phyloP scores from a whole-genome alignment of 1,140 invertebrate genomes.

The Subanguina moxae region DNA sequence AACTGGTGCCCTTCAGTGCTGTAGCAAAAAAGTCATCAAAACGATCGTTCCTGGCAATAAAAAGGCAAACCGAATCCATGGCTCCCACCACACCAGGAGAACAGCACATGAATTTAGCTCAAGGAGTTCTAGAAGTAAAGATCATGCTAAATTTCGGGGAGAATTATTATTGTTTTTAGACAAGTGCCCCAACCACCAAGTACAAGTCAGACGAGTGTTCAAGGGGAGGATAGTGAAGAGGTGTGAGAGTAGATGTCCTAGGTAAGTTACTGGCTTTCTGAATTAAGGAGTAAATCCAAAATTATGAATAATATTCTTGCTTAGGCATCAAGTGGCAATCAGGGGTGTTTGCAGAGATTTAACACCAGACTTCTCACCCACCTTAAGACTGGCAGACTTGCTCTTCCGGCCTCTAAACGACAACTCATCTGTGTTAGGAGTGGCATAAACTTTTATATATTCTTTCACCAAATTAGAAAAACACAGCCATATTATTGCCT shows the following conservation, averaged over 20 bases:
- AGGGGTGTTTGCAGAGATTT: conserved; percentile 52
- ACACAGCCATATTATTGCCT: neutral
- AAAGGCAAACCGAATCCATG: conserved; percentile 5
- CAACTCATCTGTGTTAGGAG: neutral
- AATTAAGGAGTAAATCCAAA: too few species aligned
- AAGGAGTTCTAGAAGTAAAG: conserved; percentile 24
- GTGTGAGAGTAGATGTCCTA: conserved; percentile 51
- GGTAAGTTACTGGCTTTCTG: conserved; percentile 4
- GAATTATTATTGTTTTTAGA: conserved; percentile 34
- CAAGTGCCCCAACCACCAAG: conserved; percentile 44
- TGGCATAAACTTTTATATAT: neutral
- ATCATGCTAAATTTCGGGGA: neutral
- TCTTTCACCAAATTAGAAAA: neutral
- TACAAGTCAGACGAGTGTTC: conserved; percentile 53
- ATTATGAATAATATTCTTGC: too few species aligned
- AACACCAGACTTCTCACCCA: conserved; percentile 17
- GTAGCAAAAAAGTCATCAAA: conserved; percentile 28
- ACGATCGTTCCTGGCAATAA: conserved; percentile 3
- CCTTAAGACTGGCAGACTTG: conserved; percentile 11
- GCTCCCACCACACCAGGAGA: neutral
- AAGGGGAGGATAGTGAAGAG: conserved; percentile 51
- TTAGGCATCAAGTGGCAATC: conserved; percentile 46
- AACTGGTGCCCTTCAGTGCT: conserved; percentile 48
- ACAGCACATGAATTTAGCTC: neutral
- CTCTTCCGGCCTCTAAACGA: conserved; percentile 10